Evolutionary conservation across 2,113 vertebrate genomes (phyloP), one percentile per base, ranked within the genome.

Genomic region (Ophthalmolycus amberensis): DNA sequence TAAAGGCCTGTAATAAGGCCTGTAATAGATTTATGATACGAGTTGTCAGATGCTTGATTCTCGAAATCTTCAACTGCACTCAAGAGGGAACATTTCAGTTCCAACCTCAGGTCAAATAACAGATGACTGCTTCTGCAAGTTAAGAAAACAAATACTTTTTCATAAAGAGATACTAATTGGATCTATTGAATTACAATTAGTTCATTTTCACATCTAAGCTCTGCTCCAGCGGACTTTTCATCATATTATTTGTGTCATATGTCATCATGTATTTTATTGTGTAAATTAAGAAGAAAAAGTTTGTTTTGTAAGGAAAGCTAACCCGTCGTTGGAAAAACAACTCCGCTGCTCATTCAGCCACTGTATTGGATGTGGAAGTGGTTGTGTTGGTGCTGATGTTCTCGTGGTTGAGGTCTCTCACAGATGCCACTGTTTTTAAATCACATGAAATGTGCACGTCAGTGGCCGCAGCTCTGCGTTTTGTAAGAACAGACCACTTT

Each of bases 401-500:
- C n/a, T 18, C 0, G 1, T 67, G 32, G 32, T 48, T 69, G 37
- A 29, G 4, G 3, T 9, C n/a, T 72, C 37, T 27, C 18, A 40
- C 50, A 65, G 14, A 54, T 7, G 34, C 40, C 44, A 77, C 8
- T 22, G 16, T 54, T 65, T 7, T 25, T 38, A 40, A 63, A 64
- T 65, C 25, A 75, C 42, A 73, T 83, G 46, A 48, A 54, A 65
- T 44, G 50, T 54, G 22, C 9, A 22, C 0, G 6, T 73, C 46
- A 50, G 34, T 22, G 56, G 52, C 14, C 59, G 37, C 64, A 15
- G 12, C 11, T 25, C 27, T 67, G 58, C 8, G n/a, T 46, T 82
- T 71, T 15, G 2, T 15, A 74, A 59, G 6, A 42, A 9, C 12
- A 22, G 20, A 50, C 32, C 27, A 22, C 18, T 48, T 32, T 54